A percentile compares a stretch with the other conserved stretches of the same genome.
phyloP scores from a whole-genome alignment of 1,140 invertebrate species.

The Drosophila nigrodunni region DNA sequence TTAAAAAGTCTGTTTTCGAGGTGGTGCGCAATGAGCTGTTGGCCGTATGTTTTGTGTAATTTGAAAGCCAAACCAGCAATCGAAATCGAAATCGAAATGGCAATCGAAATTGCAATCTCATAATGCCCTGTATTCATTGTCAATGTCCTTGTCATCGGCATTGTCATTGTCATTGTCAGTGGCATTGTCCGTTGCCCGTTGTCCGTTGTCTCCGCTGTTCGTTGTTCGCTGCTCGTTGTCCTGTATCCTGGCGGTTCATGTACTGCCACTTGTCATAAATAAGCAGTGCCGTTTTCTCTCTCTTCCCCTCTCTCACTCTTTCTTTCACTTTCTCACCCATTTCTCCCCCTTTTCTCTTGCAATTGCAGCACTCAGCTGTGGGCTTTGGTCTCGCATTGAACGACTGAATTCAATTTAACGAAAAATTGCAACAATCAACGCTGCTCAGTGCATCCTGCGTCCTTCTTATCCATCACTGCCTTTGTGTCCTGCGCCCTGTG shows the following conservation, averaged over 20 bases:
- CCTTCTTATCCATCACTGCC: not conserved
- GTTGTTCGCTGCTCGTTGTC: constrained; percentile 29
- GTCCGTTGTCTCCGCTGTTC: not conserved
- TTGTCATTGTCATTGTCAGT: constrained; percentile 35
- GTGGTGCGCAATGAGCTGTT: constrained; percentile 49
- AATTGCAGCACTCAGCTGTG: constrained; percentile 17
- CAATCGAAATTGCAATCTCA: constrained; percentile 43
- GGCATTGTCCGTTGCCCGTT: constrained; percentile 7
- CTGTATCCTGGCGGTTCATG: constrained; percentile 10
- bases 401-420: constrained; percentile 81
- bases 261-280: constrained; percentile 73
- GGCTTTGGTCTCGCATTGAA: constrained; percentile 64
- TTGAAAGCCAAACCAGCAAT: constrained; percentile 70
- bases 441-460: constrained; percentile 47
- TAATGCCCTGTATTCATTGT: constrained; percentile 64
- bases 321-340: constrained; percentile 21
- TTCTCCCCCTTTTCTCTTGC: constrained; percentile 41
- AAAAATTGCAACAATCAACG: constrained; percentile 82
- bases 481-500: not conserved
- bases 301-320: not conserved
- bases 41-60: constrained; percentile 72
- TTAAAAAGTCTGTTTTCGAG: not conserved
- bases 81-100: constrained; percentile 3
- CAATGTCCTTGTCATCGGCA: constrained; percentile 44
- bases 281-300: constrained; percentile 63